Percentiles rank a stretch among this genome's conserved stretches.
phyloP scores from a whole-genome alignment of 2,888 invertebrate species.

The Hydrotaea cyrtoneurina region DNA sequence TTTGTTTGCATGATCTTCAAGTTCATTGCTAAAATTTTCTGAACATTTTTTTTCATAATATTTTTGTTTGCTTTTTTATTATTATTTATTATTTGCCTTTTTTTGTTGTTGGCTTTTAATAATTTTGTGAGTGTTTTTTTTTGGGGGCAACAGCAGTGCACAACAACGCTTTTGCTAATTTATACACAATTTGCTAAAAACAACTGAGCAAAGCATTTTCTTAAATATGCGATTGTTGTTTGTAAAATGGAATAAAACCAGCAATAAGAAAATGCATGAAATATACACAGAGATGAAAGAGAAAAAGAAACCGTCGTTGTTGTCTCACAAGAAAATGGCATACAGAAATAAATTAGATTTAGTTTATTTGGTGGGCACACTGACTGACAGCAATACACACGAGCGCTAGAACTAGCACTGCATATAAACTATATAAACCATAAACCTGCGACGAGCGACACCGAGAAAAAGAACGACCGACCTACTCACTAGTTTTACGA shows the following conservation, averaged over 20 bases:
- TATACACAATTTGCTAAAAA: constrained; percentile 53
- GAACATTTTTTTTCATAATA: constrained; percentile 44
- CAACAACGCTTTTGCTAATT: constrained; percentile 54
- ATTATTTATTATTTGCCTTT: constrained; percentile 11
- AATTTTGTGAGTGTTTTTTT: not conserved
- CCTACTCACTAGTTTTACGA: constrained; percentile 38
- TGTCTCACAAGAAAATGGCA: constrained; percentile 40
- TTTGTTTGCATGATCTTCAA: constrained; percentile 34
- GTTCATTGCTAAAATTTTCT: constrained; percentile 58
- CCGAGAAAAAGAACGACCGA: constrained; percentile 39
- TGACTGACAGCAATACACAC: constrained; percentile 57
- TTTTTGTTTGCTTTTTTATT: not conserved
- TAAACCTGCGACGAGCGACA: constrained; percentile 33
- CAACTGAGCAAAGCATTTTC: constrained; percentile 53
- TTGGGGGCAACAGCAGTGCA: constrained; percentile 13
- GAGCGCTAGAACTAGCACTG: constrained; percentile 47
- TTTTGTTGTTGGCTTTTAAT: constrained; percentile 26
- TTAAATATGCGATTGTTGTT: constrained; percentile 42
- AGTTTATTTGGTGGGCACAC: constrained; percentile 31
- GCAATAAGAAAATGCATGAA: constrained; percentile 20
- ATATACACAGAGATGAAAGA: constrained; percentile 25
- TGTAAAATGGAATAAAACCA: not conserved
- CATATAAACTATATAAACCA: constrained; percentile 33
- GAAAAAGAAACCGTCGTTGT: not conserved
- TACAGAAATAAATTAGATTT: constrained; percentile 53